Percentiles rank a stretch among this genome's conserved stretches.
phyloP scores from a whole-genome alignment of 2,113 vertebrate species.

The Elachura formosa region DNA sequence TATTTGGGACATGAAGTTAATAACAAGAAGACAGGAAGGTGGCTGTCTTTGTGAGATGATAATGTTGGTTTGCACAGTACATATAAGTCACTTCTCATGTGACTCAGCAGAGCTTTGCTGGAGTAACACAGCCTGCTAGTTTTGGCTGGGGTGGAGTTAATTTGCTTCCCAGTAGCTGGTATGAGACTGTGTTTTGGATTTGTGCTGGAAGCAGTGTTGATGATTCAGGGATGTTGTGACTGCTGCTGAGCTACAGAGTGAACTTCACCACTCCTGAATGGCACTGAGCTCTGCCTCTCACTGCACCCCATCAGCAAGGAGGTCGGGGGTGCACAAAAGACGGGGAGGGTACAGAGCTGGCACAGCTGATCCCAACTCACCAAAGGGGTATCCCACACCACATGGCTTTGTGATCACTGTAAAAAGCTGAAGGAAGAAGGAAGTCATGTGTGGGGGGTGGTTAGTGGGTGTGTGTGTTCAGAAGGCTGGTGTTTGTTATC shows the following conservation, averaged over 20 bases:
- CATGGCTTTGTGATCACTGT: rapidly evolving
- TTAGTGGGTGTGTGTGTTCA: not conserved
- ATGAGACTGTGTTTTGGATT: not conserved
- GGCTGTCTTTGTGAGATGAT: not conserved
- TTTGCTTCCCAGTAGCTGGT: not conserved
- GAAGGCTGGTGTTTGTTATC: not conserved
- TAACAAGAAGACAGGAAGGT: not conserved
- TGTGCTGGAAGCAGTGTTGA: not conserved
- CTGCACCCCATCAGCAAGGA: rapidly evolving
- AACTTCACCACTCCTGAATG: not conserved
- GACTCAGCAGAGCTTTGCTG: not conserved
- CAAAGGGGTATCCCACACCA: not conserved
- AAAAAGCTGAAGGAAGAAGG: not conserved
- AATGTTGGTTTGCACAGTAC: not conserved
- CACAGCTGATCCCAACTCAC: not conserved
- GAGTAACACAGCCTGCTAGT: not conserved
- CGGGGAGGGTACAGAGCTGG: not conserved
- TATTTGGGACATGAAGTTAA: not conserved
- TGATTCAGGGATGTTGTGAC: not conserved
- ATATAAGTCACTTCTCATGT: not conserved
- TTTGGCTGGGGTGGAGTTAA: not conserved
- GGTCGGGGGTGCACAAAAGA: not conserved
- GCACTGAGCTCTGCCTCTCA: not conserved
- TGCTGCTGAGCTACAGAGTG: not conserved
- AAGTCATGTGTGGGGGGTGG: not conserved